phyloP scores from a whole-genome alignment of 2,888 invertebrate genomes.

The Nomada lathburiana region DNA sequence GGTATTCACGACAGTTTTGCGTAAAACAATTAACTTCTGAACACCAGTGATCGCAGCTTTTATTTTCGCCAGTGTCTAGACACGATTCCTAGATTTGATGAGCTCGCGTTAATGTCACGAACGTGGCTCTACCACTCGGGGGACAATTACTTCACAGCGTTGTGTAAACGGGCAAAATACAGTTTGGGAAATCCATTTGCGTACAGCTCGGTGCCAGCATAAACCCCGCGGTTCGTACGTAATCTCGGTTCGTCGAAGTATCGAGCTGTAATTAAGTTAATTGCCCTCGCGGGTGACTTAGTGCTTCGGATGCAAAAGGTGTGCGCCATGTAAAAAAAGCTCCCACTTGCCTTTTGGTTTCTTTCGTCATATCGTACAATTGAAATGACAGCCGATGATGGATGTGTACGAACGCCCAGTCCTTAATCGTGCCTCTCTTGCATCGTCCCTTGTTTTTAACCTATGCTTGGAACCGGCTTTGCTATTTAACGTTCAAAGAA shows the following conservation, averaged over 20 bases:
- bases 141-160: conserved; percentile 39
- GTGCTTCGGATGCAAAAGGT: conserved; percentile 40
- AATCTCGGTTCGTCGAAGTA: conserved; percentile 49
- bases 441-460: conserved; percentile 9
- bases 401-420: conserved; percentile 47
- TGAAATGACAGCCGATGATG: conserved; percentile 68
- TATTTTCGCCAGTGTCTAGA: neutral
- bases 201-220: conserved; percentile 42
- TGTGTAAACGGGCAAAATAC: conserved; percentile 20
- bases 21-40: conserved; percentile 36
- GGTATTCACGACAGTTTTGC: conserved; percentile 24
- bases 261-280: conserved; percentile 73
- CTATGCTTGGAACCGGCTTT: neutral
- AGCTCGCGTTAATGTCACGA: conserved; percentile 6
- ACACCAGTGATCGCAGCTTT: neutral
- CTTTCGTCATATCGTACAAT: conserved; percentile 17
- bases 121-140: neutral
- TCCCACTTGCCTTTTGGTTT: conserved; percentile 19
- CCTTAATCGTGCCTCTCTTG: conserved; percentile 57
- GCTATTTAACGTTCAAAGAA: conserved; percentile 20
- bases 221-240: conserved; percentile 53
- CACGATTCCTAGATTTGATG: conserved; percentile 21
- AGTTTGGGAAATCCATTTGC: conserved; percentile 61
- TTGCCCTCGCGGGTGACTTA: conserved; percentile 65
- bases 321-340: conserved; percentile 27